Conservation (phyloP, 2,888 invertebrate species). For the Drosophila fungiperda region DNA sequence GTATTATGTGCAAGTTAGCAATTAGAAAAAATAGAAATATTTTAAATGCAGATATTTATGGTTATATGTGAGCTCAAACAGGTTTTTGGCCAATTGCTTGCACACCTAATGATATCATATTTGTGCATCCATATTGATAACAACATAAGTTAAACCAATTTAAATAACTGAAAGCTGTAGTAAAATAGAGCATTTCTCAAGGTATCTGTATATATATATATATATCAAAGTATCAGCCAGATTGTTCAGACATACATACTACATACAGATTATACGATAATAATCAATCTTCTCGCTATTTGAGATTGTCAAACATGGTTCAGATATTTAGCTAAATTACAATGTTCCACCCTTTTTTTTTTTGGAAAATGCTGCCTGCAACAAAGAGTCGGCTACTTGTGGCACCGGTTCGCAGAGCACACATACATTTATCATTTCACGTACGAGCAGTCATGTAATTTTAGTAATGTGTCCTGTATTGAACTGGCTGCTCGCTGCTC, state of each 20-base stretch:
- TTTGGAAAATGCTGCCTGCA: not conserved
- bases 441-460: constrained; percentile 66
- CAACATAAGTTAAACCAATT: accelerated
- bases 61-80: not conserved
- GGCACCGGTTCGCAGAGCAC: not conserved
- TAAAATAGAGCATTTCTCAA: not conserved
- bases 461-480: constrained; percentile 60
- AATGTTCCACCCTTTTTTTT: constrained; percentile 1
- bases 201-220: not conserved
- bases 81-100: not conserved
- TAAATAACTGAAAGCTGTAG: not conserved
- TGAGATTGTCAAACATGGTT: not conserved
- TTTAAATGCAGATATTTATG: not conserved
- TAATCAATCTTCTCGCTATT: not conserved
- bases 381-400: not conserved
- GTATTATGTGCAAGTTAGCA: not conserved
- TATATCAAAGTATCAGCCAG: not conserved
- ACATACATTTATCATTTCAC: constrained; percentile 61
- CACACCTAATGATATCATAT: not conserved
- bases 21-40: not conserved
- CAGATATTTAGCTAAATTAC: constrained; percentile 1
- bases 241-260: not conserved
- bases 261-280: not conserved
- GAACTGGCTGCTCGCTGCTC: constrained; percentile 24
- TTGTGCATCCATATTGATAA: not conserved